Percentiles rank a stretch among this genome's conserved stretches.
phyloP scores from a whole-genome alignment of 2,888 invertebrate species.

The Pediacus dermestoides region DNA sequence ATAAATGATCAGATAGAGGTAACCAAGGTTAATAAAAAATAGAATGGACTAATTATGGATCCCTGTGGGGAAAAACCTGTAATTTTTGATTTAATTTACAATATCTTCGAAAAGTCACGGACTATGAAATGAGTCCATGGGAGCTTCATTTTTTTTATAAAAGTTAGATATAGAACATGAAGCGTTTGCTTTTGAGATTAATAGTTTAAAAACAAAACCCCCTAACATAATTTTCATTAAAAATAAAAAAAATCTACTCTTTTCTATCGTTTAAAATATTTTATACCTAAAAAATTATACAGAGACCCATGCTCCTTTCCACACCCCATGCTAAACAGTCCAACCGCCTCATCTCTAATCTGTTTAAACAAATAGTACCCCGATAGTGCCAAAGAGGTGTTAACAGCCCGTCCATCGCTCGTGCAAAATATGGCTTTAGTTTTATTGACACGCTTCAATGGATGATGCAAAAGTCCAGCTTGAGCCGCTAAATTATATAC shows the following conservation, averaged over 20 bases:
- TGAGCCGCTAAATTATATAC: slow-evolving; percentile 67
- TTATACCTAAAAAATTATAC: slow-evolving; percentile 60
- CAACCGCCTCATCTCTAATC: slow-evolving; percentile 65
- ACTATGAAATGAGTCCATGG: too few relatives aligned
- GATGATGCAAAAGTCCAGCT: slow-evolving; percentile 63
- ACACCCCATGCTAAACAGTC: slow-evolving; percentile 60
- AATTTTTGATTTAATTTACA: too few relatives aligned
- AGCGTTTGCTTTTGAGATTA: background rate
- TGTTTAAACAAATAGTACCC: slow-evolving; percentile 65
- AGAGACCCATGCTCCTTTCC: slow-evolving; percentile 62
- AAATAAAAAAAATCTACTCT: too few relatives aligned
- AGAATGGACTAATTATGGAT: too few relatives aligned
- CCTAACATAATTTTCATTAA: too few relatives aligned
- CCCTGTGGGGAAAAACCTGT: too few relatives aligned
- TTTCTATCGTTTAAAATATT: too few relatives aligned
- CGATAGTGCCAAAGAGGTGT: slow-evolving; percentile 60
- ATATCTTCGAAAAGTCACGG: too few relatives aligned
- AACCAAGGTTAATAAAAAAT: too few relatives aligned
- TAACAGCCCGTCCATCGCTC: slow-evolving; percentile 66
- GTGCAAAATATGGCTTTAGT: slow-evolving; percentile 63
- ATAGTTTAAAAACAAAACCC: background rate
- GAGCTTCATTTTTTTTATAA: too few relatives aligned
- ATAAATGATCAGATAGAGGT: too few relatives aligned
- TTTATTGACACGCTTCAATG: slow-evolving; percentile 55
- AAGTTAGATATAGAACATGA: too few relatives aligned